Conservation (phyloP, 2,113 vertebrate species). For the Nothoprocta perdicaria region DNA sequence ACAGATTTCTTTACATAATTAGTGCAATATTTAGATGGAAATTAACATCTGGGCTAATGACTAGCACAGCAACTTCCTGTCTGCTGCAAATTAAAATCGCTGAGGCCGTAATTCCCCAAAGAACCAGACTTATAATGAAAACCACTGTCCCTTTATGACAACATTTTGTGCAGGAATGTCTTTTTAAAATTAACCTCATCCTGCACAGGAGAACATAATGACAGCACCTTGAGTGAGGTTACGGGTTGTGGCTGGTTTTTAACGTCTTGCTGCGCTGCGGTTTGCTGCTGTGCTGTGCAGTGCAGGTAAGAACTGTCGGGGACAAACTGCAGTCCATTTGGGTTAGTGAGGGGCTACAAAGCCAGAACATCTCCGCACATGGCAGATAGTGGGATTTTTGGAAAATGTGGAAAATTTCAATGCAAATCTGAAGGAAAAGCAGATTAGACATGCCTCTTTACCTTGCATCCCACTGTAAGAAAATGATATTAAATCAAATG, state of each 20-base stretch:
- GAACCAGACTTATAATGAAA: conserved; percentile 39
- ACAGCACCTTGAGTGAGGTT: neutral
- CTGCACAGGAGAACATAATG: neutral
- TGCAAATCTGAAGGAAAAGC: neutral
- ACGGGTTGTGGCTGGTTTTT: neutral
- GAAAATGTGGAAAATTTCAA: neutral
- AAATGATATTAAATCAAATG: neutral
- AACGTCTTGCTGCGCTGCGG: neutral
- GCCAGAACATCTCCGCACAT: neutral
- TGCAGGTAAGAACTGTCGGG: neutral
- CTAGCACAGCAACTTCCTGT: conserved; percentile 29
- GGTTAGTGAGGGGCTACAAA: neutral
- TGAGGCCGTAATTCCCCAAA: conserved; percentile 38
- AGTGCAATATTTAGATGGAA: conserved; percentile 58
- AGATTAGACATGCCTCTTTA: neutral
- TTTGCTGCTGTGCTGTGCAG: neutral
- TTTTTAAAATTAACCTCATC: conserved; percentile 49
- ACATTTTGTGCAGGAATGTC: conserved; percentile 2
- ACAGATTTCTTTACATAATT: conserved; percentile 17
- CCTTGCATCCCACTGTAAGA: neutral
- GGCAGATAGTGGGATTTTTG: neutral
- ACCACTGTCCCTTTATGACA: conserved; percentile 20
- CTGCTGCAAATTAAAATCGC: conserved; percentile 43
- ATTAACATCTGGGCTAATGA: conserved; percentile 57
- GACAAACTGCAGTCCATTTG: neutral